Percentiles rank a stretch among this genome's conserved stretches.
These are phyloP conservation scores for Paramisgurnus dabryanus DNA, from an alignment of 2,113 vertebrate genomes.

Conservation along the genomic window DNA sequence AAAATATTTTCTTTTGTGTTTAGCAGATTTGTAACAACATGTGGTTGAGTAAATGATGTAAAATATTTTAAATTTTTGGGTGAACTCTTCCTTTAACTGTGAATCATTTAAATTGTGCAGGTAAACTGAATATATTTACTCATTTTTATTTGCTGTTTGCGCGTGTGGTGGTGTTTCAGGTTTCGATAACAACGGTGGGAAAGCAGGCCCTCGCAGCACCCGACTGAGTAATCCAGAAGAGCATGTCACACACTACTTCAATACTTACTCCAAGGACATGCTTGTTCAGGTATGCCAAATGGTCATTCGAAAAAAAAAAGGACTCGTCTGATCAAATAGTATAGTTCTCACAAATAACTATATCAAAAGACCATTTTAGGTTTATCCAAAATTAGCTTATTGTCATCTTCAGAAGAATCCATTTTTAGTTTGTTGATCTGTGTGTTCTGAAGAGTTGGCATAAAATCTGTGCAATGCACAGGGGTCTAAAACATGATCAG, in stretches of 20 bases:
- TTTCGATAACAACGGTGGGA: conserved; percentile 95
- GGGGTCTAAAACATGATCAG: background rate
- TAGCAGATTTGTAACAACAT: too few species aligned
- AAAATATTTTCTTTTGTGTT: too few species aligned
- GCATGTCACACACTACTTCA: conserved; percentile 93
- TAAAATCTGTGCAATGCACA: too few species aligned
- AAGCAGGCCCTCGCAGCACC: conserved; percentile 91
- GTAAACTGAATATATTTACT: background rate
- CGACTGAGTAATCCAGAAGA: conserved; percentile 95
- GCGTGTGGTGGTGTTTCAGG: conserved; percentile 73
- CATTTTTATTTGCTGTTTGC: background rate
- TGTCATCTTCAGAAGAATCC: too few species aligned
- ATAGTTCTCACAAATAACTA: background rate
- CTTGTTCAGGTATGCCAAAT: conserved; percentile 85
- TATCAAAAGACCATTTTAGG: too few species aligned
- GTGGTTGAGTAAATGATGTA: too few species aligned
- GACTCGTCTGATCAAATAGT: background rate
- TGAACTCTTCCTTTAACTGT: too few species aligned
- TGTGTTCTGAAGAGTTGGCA: too few species aligned
- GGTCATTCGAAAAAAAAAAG: background rate
- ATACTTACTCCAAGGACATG: conserved; percentile 95
- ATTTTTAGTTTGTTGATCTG: too few species aligned
- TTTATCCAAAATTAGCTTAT: too few species aligned
- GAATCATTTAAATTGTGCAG: background rate
- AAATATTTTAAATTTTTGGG: too few species aligned